Conservation (phyloP, 2,888 invertebrate genomes). For the Bombylius major region DNA sequence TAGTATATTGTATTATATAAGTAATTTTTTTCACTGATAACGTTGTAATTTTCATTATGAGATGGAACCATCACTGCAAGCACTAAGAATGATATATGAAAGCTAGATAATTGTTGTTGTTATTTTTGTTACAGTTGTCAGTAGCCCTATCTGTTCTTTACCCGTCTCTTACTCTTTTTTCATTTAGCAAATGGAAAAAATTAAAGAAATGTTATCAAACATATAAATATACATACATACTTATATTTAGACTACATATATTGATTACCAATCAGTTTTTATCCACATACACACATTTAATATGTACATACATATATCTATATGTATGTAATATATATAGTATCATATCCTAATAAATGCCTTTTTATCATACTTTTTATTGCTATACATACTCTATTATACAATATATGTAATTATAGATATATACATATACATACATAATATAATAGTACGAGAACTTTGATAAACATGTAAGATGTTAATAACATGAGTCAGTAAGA, state of each 20-base stretch:
- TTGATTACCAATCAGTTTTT: neutral
- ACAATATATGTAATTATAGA: neutral
- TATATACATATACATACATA: neutral
- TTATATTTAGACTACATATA: neutral
- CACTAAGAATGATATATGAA: too few species aligned
- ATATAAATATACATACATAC: neutral
- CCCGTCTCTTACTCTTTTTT: neutral
- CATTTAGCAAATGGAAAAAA: constrained; percentile 6
- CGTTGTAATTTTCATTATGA: too few species aligned
- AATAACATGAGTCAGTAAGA: neutral
- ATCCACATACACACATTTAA: neutral
- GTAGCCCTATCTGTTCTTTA: neutral
- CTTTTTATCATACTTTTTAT: too few species aligned
- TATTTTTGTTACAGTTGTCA: neutral
- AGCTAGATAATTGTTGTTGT: neutral
- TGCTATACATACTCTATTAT: neutral
- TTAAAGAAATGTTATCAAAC: constrained; percentile 1
- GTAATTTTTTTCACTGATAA: too few species aligned
- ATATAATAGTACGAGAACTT: neutral
- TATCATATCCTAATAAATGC: too few species aligned
- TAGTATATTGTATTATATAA: too few species aligned
- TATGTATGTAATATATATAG: neutral
- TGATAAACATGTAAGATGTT: neutral
- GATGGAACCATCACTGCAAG: too few species aligned
- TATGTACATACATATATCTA: too few species aligned